phyloP scores from a whole-genome alignment of 2,113 vertebrate species.

The Puma concolor region DNA sequence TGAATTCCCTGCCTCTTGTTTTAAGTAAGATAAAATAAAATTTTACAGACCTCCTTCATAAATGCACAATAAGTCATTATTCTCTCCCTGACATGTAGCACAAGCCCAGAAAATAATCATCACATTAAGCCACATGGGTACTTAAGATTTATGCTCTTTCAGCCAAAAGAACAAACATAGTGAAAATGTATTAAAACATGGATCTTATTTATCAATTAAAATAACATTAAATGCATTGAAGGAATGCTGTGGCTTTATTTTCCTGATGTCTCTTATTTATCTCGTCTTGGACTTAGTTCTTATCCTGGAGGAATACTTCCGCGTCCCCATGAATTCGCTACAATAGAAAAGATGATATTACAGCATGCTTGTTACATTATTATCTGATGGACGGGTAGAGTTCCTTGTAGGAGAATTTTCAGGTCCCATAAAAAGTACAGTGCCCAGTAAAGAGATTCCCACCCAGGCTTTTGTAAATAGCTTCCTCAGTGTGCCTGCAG shows the following conservation, averaged over 20 bases:
- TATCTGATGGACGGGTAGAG: neutral
- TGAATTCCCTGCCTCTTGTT: slow-evolving; percentile 68
- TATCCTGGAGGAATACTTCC: neutral
- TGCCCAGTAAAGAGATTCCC: neutral
- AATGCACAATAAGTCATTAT: slow-evolving; percentile 68
- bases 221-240: neutral
- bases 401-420: neutral
- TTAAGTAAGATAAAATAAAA: slow-evolving; percentile 79
- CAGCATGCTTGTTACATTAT: neutral
- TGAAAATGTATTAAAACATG: neutral
- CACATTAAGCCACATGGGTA: neutral
- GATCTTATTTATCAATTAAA: slow-evolving; percentile 12
- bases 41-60: slow-evolving; percentile 75
- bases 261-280: neutral
- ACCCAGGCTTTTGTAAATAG: neutral
- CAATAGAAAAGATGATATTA: neutral
- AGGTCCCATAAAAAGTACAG: neutral
- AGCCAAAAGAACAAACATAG: neutral
- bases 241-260: neutral
- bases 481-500: rapidly evolving
- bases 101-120: slow-evolving; percentile 46
- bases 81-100: slow-evolving; percentile 66
- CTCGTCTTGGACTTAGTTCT: neutral
- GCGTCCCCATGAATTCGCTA: neutral
- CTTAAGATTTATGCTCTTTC: slow-evolving; percentile 46